A percentile compares a stretch with the other conserved stretches of the same genome.
These are phyloP conservation scores for Brachionus calyciflorus DNA, from an alignment of 1,140 invertebrate genomes.

Conservation along the genomic window DNA sequence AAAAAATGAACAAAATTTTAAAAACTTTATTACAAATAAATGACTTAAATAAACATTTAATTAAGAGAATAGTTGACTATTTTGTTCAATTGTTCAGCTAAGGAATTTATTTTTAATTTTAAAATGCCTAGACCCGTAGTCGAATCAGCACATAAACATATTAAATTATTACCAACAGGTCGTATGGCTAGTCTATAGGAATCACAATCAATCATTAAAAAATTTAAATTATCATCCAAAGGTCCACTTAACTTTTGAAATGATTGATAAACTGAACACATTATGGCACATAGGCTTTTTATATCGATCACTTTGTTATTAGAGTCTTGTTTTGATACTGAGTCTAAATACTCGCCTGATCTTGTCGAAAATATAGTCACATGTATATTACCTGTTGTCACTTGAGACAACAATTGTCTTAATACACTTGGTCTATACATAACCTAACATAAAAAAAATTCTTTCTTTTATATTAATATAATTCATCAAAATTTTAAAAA, in stretches of 20 bases:
- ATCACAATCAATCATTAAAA: slow-evolving; percentile 41
- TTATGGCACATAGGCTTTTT: slow-evolving; percentile 12
- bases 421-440: slow-evolving; percentile 29
- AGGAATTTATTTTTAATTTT: slow-evolving; percentile 26
- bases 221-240: slow-evolving; percentile 30
- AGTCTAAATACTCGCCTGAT: slow-evolving; percentile 37
- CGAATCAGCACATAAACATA: slow-evolving; percentile 40
- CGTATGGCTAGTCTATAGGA: slow-evolving; percentile 13
- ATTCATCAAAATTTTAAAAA: not conserved
- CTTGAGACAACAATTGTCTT: slow-evolving; percentile 32
- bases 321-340: not conserved
- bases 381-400: not conserved
- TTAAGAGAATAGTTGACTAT: slow-evolving; percentile 14
- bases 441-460: too few species aligned
- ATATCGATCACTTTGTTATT: not conserved
- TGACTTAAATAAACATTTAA: not conserved
- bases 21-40: not conserved
- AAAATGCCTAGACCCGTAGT: slow-evolving; percentile 38
- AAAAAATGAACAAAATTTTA: not conserved
- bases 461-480: too few species aligned
- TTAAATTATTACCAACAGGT: slow-evolving; percentile 13
- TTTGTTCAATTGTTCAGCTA: slow-evolving; percentile 9
- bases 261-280: slow-evolving; percentile 39
- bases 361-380: slow-evolving; percentile 4
- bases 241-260: slow-evolving; percentile 22